Base-by-base conservation (phyloP, 2,888 invertebrate genomes). In the Plagodis pulveraria region DNA sequence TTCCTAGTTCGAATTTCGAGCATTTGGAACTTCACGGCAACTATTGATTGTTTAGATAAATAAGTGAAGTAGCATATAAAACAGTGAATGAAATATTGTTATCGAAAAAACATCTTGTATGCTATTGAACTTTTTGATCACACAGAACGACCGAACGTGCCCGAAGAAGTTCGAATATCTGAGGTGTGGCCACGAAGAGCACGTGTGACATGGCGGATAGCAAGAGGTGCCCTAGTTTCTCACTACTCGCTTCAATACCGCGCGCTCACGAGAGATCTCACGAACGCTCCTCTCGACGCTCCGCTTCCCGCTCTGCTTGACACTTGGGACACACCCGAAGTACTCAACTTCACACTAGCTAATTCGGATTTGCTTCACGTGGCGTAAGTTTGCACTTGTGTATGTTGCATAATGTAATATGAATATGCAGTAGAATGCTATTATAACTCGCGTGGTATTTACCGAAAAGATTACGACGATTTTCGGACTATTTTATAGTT, bases 121-220 rank as follows among this genome's bases (percentile, higher is more conserved):
- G 5, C 9, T 8, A 22, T 8, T 9, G 6, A 36, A 8, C 7
- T 11, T 32, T 5, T n/a, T 50, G 32, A 9, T 48, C 10, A 43
- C 11, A 54, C 65, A 92, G 92, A 92, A 69, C 85, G 91, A 0
- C 92, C 92, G 9, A 89, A 82, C 53, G 74, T 84, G 2, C 90
- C 91, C 4, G 92, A 91, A 76, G 92, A 92, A 72, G 87, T 92
- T 0, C 83, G 91, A 6, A 80, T 92, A 65, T 91, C 92, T 0
- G 92, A 92, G 62, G 89, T 92, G 0, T 92, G 91, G 92, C 86
- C 92, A 1, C 84, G 92, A 6, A 79, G 84, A 65, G 90, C 90
- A 6, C 80, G 91, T 6, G 85, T 92, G 2, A 90, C 91, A 0
- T 92, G 92, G 92, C 77, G 91, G 1, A 67, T 87, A 5, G 84